Percentiles rank a stretch among this genome's conserved stretches.
Conservation (phyloP, 2,888 invertebrate species). For the Nowickia ferox region DNA sequence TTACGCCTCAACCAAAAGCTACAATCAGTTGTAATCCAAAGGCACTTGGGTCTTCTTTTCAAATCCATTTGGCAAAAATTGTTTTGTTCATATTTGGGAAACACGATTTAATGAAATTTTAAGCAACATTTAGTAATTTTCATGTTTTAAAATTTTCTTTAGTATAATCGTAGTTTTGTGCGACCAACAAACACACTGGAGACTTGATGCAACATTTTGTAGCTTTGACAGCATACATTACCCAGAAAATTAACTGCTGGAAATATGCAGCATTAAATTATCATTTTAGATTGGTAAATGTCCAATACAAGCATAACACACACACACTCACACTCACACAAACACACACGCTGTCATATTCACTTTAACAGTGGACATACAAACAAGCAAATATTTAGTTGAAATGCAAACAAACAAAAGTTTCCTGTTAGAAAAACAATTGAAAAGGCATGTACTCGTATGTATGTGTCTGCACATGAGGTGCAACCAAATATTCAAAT, state of each 20-base stretch:
- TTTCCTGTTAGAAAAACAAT: constrained; percentile 22
- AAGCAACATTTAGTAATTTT: background rate
- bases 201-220: background rate
- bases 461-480: constrained; percentile 31
- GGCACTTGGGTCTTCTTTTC: no score
- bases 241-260: constrained; percentile 9
- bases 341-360: background rate
- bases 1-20: no score
- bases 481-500: constrained; percentile 34
- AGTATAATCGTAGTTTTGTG: background rate
- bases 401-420: background rate
- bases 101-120: background rate
- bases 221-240: background rate
- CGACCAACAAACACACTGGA: background rate
- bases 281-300: constrained; percentile 60
- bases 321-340: background rate
- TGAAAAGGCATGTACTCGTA: background rate
- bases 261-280: constrained; percentile 62
- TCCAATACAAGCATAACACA: constrained; percentile 6
- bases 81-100: no score
- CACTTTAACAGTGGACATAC: background rate
- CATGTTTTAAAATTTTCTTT: background rate
- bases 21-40: no score
- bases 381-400: constrained; percentile 26
- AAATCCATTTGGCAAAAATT: no score